Conservation (phyloP, 1,140 invertebrate genomes). For the Diachasmimorpha longicaudata region DNA sequence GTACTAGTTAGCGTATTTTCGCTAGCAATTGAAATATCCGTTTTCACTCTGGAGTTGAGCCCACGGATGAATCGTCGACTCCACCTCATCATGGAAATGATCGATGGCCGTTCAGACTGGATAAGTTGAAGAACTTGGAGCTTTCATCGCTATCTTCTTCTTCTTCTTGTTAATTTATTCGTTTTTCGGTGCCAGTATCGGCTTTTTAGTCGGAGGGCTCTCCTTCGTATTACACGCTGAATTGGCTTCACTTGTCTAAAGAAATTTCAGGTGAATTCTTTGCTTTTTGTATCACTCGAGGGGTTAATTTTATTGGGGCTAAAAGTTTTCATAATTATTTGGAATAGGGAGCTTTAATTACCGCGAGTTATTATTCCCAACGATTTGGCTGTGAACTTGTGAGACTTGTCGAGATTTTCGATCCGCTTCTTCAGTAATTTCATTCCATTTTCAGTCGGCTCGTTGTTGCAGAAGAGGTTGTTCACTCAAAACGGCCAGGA, state of each 20-base stretch:
- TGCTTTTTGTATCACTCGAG: not conserved
- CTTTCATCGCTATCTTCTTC: not conserved
- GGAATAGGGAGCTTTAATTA: not conserved
- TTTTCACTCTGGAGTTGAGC: constrained; percentile 32
- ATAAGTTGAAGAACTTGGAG: not conserved
- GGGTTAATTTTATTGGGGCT: not conserved
- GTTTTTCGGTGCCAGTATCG: not conserved
- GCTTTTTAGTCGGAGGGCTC: not conserved
- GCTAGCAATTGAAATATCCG: not conserved
- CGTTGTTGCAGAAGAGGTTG: not conserved
- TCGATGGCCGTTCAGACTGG: not conserved
- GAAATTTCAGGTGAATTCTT: not conserved
- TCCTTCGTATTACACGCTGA: not conserved
- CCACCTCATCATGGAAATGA: not conserved
- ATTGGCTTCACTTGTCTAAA: not conserved
- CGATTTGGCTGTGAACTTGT: not conserved
- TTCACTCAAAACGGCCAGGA: constrained; percentile 4
- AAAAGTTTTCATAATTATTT: not conserved
- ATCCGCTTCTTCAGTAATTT: constrained; percentile 11
- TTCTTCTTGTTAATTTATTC: not conserved
- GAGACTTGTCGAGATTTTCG: not conserved
- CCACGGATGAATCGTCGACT: not conserved
- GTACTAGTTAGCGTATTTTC: not conserved
- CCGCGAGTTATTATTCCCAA: not conserved
- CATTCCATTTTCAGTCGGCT: not conserved